Base-by-base conservation (phyloP, 2,797 vertebrate species). In the Rhinella marina region DNA sequence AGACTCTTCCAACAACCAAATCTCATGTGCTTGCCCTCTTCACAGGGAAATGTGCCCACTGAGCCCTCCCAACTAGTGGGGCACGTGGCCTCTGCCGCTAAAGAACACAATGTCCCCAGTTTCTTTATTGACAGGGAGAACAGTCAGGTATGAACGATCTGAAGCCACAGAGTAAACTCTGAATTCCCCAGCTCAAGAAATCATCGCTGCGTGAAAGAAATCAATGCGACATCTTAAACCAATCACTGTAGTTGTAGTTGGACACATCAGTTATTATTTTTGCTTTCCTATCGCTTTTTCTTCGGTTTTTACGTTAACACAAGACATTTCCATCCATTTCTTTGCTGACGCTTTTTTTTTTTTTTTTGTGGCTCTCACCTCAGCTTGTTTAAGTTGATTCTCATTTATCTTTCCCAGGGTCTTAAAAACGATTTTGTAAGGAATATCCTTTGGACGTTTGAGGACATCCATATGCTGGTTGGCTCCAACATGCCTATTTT, bases 401-500 rank as follows among this genome's bases (percentile, higher is more conserved):
- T 79, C 59, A 4, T 79, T n/a, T 32, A 2, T 59, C 56, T 89
- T 27, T 89, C 82, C 64, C 94, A 99, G 98, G 98, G 98, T 89
- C 95, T 99, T 91, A 98, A 96, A 91, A 99, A 99, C 73, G 98
- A 99, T 91, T 99, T 99, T 94, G 97, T 98, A 79, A 94, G 98
- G 81, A 99, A 99, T 90, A 98, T 99, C 91, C 92, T 99, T 79
- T 99, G 98, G 98, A 99, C 98, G 0, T 99, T 99, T 94, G 98
- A 99, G 91, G 98, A 99, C 75, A 99, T 99, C 91, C 98, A 99
- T 89, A 99, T 99, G 98, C 90, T 99, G 88, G 98, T 99, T 27
- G 98, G 98, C 25, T 99, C 98, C 88, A 99, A 99, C 92, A 99
- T 99, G 98, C 98, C 98, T 4, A 99, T 99, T 91, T 99, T 99